Percentiles rank a stretch among this genome's conserved stretches.
These are phyloP conservation scores for Heliconius hermathena DNA, from an alignment of 1,140 invertebrate species.

Conservation along the genomic window DNA sequence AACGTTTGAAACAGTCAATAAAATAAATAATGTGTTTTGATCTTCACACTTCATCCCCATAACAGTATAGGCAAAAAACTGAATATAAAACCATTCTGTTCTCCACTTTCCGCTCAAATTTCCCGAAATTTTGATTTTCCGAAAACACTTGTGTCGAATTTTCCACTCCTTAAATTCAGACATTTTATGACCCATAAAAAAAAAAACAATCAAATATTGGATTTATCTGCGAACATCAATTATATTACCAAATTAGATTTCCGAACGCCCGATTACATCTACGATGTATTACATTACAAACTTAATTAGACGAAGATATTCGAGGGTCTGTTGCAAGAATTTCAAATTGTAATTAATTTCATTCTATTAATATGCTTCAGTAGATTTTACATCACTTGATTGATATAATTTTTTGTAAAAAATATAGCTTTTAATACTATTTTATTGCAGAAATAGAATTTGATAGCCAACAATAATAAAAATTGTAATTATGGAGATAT, in stretches of 20 bases:
- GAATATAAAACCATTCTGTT: too few relatives aligned
- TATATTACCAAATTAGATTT: constrained; percentile 7
- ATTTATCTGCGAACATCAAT: neutral
- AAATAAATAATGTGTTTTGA: too few relatives aligned
- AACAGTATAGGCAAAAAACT: too few relatives aligned
- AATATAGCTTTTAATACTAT: neutral
- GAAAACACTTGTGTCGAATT: too few relatives aligned
- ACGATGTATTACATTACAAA: constrained; percentile 22
- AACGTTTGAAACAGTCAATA: too few relatives aligned
- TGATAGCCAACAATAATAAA: too few relatives aligned
- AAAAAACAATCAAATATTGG: neutral
- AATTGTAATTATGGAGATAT: too few relatives aligned
- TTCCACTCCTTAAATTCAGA: neutral
- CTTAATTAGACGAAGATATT: constrained; percentile 24
- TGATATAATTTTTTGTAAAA: neutral
- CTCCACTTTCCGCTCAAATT: too few relatives aligned
- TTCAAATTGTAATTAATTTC: constrained; percentile 28
- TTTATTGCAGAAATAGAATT: neutral
- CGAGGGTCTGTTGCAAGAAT: constrained; percentile 22
- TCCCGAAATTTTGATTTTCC: too few relatives aligned
- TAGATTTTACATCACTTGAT: neutral
- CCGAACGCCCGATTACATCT: constrained; percentile 9
- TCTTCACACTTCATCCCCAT: too few relatives aligned
- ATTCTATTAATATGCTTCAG: neutral
- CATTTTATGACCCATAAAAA: neutral